Evolutionary conservation across 2,888 invertebrate species (phyloP).

Genomic region (Scaptomyza cyrtandrae): DNA sequence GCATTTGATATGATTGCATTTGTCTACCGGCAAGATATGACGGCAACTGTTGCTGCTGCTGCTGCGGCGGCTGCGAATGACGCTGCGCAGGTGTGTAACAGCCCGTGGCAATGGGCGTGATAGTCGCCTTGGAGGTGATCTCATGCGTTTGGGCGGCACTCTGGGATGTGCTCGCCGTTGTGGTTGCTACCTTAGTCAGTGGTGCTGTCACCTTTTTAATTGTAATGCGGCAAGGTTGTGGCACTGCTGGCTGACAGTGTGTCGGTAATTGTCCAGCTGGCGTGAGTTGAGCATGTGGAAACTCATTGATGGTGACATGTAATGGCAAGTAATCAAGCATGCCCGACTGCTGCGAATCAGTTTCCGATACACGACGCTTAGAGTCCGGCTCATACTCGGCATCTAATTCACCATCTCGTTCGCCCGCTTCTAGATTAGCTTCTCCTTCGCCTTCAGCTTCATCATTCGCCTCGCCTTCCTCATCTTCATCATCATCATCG

Average conservation of each 20-base stretch:
- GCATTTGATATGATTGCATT: slow-evolving; percentile 56
- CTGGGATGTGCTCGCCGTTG: slow-evolving; percentile 13
- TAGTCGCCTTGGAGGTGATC: slow-evolving; percentile 72
- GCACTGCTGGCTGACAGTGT: slow-evolving; percentile 25
- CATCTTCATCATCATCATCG: slow-evolving; percentile 18
- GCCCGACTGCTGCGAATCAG: slow-evolving; percentile 75
- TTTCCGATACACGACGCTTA: slow-evolving; percentile 65
- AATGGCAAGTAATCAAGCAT: slow-evolving; percentile 67
- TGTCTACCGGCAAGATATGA: slow-evolving; percentile 42
- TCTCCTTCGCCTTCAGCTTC: slow-evolving; percentile 14
- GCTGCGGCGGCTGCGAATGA: no score
- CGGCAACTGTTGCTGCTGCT: slow-evolving; percentile 13
- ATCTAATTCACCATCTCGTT: slow-evolving; percentile 29
- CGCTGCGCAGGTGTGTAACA: slow-evolving; percentile 35
- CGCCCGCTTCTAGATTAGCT: slow-evolving; percentile 1
- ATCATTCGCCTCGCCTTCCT: neutral
- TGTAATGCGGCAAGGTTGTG: slow-evolving; percentile 73
- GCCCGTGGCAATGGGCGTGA: slow-evolving; percentile 64
- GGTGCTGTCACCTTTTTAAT: slow-evolving; percentile 70
- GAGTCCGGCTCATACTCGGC: slow-evolving; percentile 47
- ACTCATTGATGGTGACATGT: slow-evolving; percentile 73
- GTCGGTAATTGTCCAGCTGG: slow-evolving; percentile 27
- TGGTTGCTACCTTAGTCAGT: slow-evolving; percentile 15
- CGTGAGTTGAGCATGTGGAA: slow-evolving; percentile 50
- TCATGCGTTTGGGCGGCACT: slow-evolving; percentile 45